Percentiles rank a stretch among this genome's conserved stretches.
These are phyloP conservation scores for Altica lythri DNA, from an alignment of 2,888 invertebrate species.

Conservation along the genomic window DNA sequence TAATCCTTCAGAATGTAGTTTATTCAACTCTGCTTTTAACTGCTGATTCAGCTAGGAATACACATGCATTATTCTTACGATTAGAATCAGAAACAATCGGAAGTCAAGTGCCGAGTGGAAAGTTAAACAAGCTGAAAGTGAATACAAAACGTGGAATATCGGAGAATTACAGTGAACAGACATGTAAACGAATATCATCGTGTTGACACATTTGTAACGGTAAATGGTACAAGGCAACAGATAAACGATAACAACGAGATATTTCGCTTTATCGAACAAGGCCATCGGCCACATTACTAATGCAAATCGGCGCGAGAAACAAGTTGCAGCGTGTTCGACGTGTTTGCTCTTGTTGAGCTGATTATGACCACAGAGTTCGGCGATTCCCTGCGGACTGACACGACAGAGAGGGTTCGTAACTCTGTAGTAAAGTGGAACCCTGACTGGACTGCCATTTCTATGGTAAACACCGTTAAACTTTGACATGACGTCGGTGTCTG, in stretches of 20 bases:
- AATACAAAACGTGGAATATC: slow-evolving; percentile 13
- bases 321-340: slow-evolving; percentile 46
- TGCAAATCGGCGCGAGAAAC: slow-evolving; percentile 52
- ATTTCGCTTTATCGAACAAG: slow-evolving; percentile 52
- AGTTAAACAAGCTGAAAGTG: slow-evolving; percentile 18
- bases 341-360: slow-evolving; percentile 46
- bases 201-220: slow-evolving; percentile 41
- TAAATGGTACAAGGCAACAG: slow-evolving; percentile 40
- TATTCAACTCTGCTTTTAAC: no score
- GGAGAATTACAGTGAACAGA: slow-evolving; percentile 17
- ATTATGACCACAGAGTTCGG: slow-evolving; percentile 39
- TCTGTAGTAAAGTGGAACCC: no score
- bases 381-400: slow-evolving; percentile 24
- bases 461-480: slow-evolving; percentile 19
- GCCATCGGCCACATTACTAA: slow-evolving; percentile 52
- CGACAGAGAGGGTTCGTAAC: neutral
- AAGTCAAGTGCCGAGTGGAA: slow-evolving; percentile 11
- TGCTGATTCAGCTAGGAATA: no score
- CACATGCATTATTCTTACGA: no score
- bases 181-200: slow-evolving; percentile 28
- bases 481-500: slow-evolving; percentile 24
- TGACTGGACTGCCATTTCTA: slow-evolving; percentile 12
- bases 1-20: no score
- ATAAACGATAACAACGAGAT: slow-evolving; percentile 47
- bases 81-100: slow-evolving; percentile 14